Evolutionary conservation across 2,797 vertebrate species (phyloP).

Genomic region (Pseudomugil tenellus): DNA sequence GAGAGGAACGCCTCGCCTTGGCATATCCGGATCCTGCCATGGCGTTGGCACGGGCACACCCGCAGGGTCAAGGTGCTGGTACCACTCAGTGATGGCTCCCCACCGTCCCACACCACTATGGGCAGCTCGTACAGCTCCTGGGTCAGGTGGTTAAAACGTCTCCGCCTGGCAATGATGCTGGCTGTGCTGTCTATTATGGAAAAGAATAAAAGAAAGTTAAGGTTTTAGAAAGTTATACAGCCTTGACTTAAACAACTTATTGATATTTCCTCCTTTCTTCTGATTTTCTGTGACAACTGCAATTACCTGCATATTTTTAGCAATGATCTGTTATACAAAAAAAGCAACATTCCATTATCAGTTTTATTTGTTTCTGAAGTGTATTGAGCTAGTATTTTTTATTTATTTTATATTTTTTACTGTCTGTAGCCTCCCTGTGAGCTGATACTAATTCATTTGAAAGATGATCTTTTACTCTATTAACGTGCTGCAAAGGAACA

Average conservation of each 20-base stretch:
- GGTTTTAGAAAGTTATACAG: conserved; percentile 13
- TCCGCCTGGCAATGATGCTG: conserved; percentile 88
- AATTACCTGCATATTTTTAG: conserved; percentile 29
- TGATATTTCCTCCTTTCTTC: conserved; percentile 18
- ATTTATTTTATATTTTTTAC: background rate
- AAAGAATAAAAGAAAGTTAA: background rate
- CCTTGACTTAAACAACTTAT: conserved; percentile 11
- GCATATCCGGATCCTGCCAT: conserved; percentile 89
- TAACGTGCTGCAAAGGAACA: conserved; percentile 45
- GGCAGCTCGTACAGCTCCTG: conserved; percentile 93
- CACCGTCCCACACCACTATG: conserved; percentile 92
- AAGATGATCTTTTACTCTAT: conserved; percentile 40
- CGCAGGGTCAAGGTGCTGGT: conserved; percentile 93
- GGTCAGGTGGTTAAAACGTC: conserved; percentile 89
- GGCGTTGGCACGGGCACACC: conserved; percentile 92
- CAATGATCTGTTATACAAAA: conserved; percentile 10
- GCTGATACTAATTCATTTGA: conserved; percentile 47
- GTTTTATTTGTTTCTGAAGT: conserved; percentile 10
- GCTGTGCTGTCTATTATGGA: conserved; percentile 90
- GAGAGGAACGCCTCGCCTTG: conserved; percentile 93
- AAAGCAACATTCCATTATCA: background rate
- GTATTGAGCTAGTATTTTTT: conserved; percentile 11
- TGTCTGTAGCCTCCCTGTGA: background rate
- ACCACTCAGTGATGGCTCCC: conserved; percentile 91
- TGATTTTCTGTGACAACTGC: conserved; percentile 12